Evolutionary conservation across 2,888 invertebrate genomes (phyloP).

Genomic region (Chrysopilus asiliformis): DNA sequence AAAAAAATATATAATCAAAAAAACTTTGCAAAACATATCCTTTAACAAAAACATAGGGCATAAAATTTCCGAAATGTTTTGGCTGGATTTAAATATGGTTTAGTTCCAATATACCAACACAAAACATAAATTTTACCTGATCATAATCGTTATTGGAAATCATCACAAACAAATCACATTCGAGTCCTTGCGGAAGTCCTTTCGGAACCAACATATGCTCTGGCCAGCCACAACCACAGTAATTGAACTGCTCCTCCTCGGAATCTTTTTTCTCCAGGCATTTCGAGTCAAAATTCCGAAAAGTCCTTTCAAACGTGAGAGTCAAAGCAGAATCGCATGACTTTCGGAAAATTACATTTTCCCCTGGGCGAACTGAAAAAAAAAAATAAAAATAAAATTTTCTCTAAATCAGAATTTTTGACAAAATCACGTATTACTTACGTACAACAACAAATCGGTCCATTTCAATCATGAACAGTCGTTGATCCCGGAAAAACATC

Average conservation of each 20-base stretch:
- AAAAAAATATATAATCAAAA: no score
- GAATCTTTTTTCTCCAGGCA: constrained; percentile 42
- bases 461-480: constrained; percentile 49
- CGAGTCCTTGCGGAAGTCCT: constrained; percentile 51
- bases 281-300: constrained; percentile 49
- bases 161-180: constrained; percentile 61
- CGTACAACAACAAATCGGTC: constrained; percentile 49
- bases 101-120: no score
- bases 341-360: constrained; percentile 48
- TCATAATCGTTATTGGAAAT: no score
- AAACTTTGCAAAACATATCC: no score
- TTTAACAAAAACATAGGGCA: no score
- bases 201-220: constrained; percentile 66
- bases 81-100: no score
- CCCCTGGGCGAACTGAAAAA: constrained; percentile 49
- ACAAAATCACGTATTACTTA: no score
- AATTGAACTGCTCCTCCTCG: constrained; percentile 47
- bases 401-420: no score
- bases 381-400: no score
- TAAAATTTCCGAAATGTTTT: no score
- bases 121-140: no score
- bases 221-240: constrained; percentile 84
- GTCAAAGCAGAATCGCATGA: constrained; percentile 65
- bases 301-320: constrained; percentile 69
- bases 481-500: constrained; percentile 44